Percentiles rank a stretch among this genome's conserved stretches.
phyloP scores from a whole-genome alignment of 2,113 vertebrate genomes.

The Rallus limicola region DNA sequence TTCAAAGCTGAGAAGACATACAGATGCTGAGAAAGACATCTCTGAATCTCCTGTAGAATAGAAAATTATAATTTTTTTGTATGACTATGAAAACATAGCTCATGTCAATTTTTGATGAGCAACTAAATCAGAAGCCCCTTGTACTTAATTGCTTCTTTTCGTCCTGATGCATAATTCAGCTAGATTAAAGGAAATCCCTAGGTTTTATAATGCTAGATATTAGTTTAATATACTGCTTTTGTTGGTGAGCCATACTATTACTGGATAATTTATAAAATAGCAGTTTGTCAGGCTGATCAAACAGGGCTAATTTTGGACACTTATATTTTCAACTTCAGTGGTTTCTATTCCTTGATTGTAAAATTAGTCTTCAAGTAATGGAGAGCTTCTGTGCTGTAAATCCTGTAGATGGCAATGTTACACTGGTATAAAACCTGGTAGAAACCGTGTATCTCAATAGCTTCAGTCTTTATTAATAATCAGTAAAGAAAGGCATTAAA shows the following conservation, averaged over 20 bases:
- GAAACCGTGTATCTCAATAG: background rate
- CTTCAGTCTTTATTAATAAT: constrained; percentile 49
- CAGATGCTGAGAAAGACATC: background rate
- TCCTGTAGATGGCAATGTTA: constrained; percentile 83
- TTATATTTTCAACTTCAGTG: constrained; percentile 48
- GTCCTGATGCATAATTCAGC: background rate
- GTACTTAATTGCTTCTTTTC: background rate
- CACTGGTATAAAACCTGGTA: constrained; percentile 26
- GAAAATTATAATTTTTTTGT: background rate
- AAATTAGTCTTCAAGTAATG: background rate
- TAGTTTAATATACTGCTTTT: constrained; percentile 32
- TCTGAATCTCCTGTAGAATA: background rate
- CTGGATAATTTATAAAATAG: constrained; percentile 55
- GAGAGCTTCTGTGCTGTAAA: background rate
- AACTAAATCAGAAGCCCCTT: background rate
- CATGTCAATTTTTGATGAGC: background rate
- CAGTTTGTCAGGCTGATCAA: constrained; percentile 52
- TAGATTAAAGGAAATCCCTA: constrained; percentile 15
- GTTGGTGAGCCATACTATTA: constrained; percentile 32
- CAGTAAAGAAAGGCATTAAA: constrained; percentile 50
- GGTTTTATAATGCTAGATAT: background rate
- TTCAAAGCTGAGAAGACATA: background rate
- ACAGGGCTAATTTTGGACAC: constrained; percentile 54
- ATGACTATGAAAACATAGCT: background rate
- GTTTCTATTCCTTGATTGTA: constrained; percentile 14